Evolutionary conservation across 2,888 invertebrate genomes (phyloP).

Genomic region (Ichneumoninae sp.): DNA sequence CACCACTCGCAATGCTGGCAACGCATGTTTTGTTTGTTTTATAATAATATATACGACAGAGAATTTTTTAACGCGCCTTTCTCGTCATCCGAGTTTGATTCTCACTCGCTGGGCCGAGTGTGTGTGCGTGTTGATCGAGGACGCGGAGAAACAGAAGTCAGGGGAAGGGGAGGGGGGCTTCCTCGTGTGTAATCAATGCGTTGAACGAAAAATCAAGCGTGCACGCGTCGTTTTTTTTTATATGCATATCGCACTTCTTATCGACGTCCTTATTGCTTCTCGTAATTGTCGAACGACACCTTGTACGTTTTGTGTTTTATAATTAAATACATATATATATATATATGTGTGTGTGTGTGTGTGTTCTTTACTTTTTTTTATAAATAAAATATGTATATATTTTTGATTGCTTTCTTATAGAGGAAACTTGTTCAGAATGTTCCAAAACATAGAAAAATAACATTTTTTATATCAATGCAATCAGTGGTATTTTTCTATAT

Average conservation of each 20-base stretch:
- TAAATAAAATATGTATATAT: no score
- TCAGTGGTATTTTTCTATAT: conserved; percentile 3
- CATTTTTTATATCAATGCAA: conserved; percentile 11
- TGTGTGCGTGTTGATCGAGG: not conserved
- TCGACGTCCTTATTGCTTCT: conserved; percentile 30
- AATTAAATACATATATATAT: no score
- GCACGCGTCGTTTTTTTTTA: conserved; percentile 16
- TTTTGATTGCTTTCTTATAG: no score
- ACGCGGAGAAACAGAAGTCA: not conserved
- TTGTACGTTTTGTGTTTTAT: no score
- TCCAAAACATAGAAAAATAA: no score
- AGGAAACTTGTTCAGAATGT: no score
- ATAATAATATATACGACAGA: not conserved
- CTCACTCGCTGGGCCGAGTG: not conserved
- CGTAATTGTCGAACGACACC: conserved; percentile 2
- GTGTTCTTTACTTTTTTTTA: no score
- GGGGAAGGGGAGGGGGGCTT: not conserved
- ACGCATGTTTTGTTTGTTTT: conserved; percentile 24
- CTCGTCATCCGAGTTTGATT: not conserved
- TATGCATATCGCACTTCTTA: conserved; percentile 33
- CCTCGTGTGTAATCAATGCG: conserved; percentile 19
- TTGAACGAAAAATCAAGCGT: conserved; percentile 22
- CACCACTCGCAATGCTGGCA: not conserved
- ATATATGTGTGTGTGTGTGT: no score
- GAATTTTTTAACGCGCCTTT: not conserved